These are phyloP conservation scores for Elaphurus davidianus DNA, from an alignment of 2,113 vertebrate genomes.

Conservation along the genomic window DNA sequence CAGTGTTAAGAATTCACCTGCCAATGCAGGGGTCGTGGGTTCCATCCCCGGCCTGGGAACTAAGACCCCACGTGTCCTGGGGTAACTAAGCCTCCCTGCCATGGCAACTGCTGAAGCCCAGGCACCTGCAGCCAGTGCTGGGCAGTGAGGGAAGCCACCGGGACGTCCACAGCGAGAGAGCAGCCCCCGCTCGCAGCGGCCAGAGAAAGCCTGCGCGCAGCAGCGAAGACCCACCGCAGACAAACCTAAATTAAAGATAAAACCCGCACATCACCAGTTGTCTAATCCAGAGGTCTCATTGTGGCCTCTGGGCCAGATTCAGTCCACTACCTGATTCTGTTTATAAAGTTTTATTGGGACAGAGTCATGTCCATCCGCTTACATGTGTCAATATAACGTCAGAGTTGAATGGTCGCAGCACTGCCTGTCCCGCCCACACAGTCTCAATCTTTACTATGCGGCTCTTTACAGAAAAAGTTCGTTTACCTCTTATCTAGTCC, in stretches of 20 bases:
- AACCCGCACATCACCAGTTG: neutral
- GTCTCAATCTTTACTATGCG: neutral
- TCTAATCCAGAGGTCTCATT: neutral
- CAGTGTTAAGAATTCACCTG: neutral
- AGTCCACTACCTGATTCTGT: neutral
- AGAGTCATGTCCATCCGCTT: neutral
- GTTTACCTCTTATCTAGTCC: neutral
- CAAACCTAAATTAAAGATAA: neutral
- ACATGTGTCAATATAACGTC: fast-evolving
- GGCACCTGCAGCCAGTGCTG: neutral
- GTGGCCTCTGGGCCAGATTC: neutral
- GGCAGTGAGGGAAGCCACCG: neutral
- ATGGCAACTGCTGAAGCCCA: neutral
- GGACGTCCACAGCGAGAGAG: neutral
- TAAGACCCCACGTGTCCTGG: neutral
- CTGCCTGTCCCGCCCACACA: neutral
- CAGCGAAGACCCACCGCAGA: neutral
- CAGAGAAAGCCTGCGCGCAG: neutral
- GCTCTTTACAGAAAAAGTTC: neutral
- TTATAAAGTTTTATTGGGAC: neutral
- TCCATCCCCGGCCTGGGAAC: neutral
- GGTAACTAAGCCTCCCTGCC: neutral
- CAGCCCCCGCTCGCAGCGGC: neutral
- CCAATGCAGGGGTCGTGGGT: neutral
- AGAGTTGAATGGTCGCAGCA: neutral